phyloP scores from a whole-genome alignment of 2,888 invertebrate species.

The Phengaris arion region DNA sequence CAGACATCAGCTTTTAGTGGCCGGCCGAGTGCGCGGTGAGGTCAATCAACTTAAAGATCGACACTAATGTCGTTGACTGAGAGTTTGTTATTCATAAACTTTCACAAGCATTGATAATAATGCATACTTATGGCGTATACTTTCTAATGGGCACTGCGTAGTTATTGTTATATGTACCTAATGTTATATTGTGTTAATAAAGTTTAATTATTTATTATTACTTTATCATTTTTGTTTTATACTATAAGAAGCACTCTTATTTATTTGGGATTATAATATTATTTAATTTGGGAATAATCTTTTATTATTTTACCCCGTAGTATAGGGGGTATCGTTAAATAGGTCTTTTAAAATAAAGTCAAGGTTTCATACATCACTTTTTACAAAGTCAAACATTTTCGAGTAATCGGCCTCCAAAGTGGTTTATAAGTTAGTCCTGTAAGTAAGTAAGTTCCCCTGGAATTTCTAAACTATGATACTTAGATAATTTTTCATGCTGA shows the following conservation, averaged over 20 bases:
- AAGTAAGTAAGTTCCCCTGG: too few relatives aligned
- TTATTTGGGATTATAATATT: slow-evolving; percentile 2
- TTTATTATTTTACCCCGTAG: too few relatives aligned
- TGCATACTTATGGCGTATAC: slow-evolving; percentile 34
- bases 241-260: neutral
- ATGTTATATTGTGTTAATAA: slow-evolving; percentile 6
- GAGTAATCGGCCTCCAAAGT: too few relatives aligned
- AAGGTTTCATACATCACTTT: too few relatives aligned
- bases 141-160: slow-evolving; percentile 24
- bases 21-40: slow-evolving; percentile 45
- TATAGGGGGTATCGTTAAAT: too few relatives aligned
- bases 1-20: slow-evolving; percentile 43
- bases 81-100: slow-evolving; percentile 47
- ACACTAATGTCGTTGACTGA: slow-evolving; percentile 48
- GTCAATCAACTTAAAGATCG: slow-evolving; percentile 52
- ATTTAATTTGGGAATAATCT: neutral
- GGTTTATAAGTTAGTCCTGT: too few relatives aligned
- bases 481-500: too few relatives aligned
- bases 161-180: slow-evolving; percentile 18
- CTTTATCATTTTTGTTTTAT: neutral
- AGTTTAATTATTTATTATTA: too few relatives aligned
- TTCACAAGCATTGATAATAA: slow-evolving; percentile 41
- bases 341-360: too few relatives aligned
- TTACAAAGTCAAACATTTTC: too few relatives aligned
- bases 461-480: too few relatives aligned